Evolutionary conservation across 2,888 invertebrate genomes (phyloP), one percentile per base, ranked within the genome.

Genomic region (Nineta flava): DNA sequence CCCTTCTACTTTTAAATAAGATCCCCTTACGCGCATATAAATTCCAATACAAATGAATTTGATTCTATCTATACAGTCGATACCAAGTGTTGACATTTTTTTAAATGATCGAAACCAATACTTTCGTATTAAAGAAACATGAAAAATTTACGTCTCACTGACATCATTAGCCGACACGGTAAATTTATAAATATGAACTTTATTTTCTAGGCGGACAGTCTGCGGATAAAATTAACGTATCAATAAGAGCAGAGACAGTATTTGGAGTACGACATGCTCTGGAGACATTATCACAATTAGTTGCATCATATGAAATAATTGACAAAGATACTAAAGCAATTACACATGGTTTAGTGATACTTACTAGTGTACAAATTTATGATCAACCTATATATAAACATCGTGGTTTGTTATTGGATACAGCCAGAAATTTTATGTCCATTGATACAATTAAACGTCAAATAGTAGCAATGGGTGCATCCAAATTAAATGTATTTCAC

Each of bases 401-500:
- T 61, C 76, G 97, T 55, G 96, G 96, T 1, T 62, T 96, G 3
- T 72, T 94, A 50, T 64, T 97, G 42, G 97, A 97, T 62, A 84
- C 91, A 0, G 81, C 91, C 0, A 76, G 96, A 52, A 92, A 96
- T 66, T 97, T 80, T 62, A 71, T 95, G 19, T 80, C 87, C 0
- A 65, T 90, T 54, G 65, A 63, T 12, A 74, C 75, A 44, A 79
- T 90, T 16, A 74, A 77, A 57, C 76, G 74, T 55, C 84, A 83
- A 45, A 70, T 93, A 55, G 85, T 92, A 57, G 92, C 79, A 2
- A 88, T 95, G 85, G 83, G 86, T 1, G 76, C 85, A 15, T 83
- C 83, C 46, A 95, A 95, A 66, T 68, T 95, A 71, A 95, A 95
- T 62, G 86, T 91, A 0, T 77, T 95, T 43, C 95, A 95, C 62